Percentiles rank a stretch among this genome's conserved stretches.
Conservation (phyloP, 2,797 vertebrate species). For the Benthosema pterotum region DNA sequence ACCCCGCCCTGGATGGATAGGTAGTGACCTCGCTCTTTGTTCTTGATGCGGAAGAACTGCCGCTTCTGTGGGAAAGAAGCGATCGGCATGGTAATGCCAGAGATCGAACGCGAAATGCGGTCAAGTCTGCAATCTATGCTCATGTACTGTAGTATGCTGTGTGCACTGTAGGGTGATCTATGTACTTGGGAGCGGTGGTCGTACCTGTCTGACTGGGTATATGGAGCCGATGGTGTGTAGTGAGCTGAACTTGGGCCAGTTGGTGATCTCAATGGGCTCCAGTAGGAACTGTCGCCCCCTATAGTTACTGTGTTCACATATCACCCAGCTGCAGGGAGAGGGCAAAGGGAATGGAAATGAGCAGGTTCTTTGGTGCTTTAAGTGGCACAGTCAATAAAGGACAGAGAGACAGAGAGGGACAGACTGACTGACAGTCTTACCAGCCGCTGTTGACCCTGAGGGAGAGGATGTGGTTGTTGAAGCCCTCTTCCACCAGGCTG, state of each 20-base stretch:
- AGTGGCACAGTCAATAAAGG: background rate
- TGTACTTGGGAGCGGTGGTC: slow-evolving; percentile 13
- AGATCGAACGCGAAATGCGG: background rate
- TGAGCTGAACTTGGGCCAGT: slow-evolving; percentile 92
- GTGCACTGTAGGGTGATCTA: too few species aligned
- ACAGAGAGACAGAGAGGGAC: background rate
- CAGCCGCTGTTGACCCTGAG: slow-evolving; percentile 87
- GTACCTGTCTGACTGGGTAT: slow-evolving; percentile 90
- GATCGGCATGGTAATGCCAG: background rate
- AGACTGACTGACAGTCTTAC: slow-evolving; percentile 51
- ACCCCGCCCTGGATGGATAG: slow-evolving; percentile 85
- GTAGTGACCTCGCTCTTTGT: slow-evolving; percentile 79
- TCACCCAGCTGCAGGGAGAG: slow-evolving; percentile 89
- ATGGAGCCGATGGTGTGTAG: slow-evolving; percentile 88
- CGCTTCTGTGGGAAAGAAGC: slow-evolving; percentile 76
- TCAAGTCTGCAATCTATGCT: too few species aligned
- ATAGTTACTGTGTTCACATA: slow-evolving; percentile 92
- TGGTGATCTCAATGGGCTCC: slow-evolving; percentile 89
- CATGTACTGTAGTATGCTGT: too few species aligned
- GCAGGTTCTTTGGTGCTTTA: background rate
- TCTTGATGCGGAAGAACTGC: slow-evolving; percentile 86
- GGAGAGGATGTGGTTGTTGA: slow-evolving; percentile 91
- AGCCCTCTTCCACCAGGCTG: slow-evolving; percentile 87
- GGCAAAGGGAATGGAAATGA: background rate
- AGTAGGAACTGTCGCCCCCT: slow-evolving; percentile 93